phyloP scores from a whole-genome alignment of 2,888 invertebrate genomes.

The Parochlus steinenii region DNA sequence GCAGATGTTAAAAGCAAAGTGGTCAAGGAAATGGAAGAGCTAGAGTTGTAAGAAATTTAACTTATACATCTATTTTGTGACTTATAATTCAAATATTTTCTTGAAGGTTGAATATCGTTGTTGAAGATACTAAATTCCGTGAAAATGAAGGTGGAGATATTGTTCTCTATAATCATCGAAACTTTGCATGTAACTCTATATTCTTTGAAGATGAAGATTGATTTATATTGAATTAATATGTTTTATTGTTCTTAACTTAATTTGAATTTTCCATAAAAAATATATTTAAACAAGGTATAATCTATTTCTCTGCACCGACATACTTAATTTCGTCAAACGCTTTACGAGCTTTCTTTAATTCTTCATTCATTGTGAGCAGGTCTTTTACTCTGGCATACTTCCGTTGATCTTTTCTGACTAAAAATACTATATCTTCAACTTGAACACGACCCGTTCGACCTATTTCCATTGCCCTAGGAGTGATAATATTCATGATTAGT shows the following conservation, averaged over 20 bases:
- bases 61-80: too few species aligned
- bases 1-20: background rate
- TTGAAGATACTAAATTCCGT: too few species aligned
- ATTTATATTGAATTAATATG: too few species aligned
- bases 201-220: too few species aligned
- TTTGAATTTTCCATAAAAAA: too few species aligned
- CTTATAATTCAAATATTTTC: too few species aligned
- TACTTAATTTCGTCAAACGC: conserved; percentile 99
- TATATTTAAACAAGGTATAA: conserved; percentile 4
- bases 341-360: conserved; percentile 94
- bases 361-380: conserved; percentile 95
- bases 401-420: conserved; percentile 87
- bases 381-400: conserved; percentile 98
- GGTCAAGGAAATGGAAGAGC: background rate
- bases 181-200: too few species aligned
- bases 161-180: too few species aligned
- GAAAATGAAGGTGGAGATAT: too few species aligned
- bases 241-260: too few species aligned
- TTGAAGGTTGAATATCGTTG: too few species aligned
- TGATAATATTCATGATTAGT: conserved; percentile 10
- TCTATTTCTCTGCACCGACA: conserved; percentile 57
- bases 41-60: conserved; percentile 1
- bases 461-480: conserved; percentile 81
- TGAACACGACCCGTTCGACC: conserved; percentile 92
- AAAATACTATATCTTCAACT: conserved; percentile 93